Conservation (phyloP, 2,113 vertebrate species). For the Aegithalos caudatus region DNA sequence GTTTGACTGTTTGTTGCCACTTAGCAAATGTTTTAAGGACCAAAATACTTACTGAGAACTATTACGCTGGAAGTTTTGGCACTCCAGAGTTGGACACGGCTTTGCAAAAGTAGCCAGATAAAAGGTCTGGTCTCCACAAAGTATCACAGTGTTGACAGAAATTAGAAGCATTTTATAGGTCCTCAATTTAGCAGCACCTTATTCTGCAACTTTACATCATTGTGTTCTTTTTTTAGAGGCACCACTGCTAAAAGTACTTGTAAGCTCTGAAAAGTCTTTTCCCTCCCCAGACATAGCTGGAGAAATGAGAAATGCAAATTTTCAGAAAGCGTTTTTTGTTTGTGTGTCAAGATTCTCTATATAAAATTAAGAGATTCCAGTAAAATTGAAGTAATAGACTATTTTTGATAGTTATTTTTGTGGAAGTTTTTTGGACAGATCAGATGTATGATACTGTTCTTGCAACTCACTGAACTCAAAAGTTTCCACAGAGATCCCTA, state of each 20-base stretch:
- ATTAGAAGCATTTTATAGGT: neutral
- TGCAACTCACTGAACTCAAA: neutral
- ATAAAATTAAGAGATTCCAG: neutral
- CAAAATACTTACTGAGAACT: neutral
- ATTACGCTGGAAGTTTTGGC: neutral
- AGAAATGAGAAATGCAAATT: neutral
- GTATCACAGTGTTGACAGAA: neutral
- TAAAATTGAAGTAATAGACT: slow-evolving; percentile 6
- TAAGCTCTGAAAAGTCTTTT: neutral
- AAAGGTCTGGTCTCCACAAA: neutral
- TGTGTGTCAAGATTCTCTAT: neutral
- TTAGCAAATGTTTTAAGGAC: neutral
- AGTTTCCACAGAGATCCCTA: neutral
- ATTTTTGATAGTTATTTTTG: slow-evolving; percentile 9
- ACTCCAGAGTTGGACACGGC: neutral
- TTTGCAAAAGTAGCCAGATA: neutral
- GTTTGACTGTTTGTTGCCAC: neutral
- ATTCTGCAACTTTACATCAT: neutral
- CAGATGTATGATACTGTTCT: neutral
- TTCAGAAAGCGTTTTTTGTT: neutral
- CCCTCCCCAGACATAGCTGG: neutral
- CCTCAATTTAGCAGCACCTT: neutral
- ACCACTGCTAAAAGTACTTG: neutral
- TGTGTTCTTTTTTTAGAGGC: neutral
- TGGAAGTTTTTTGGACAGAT: neutral